Base-by-base conservation (phyloP, 1,140 invertebrate genomes). In the Megalonaias nervosa region DNA sequence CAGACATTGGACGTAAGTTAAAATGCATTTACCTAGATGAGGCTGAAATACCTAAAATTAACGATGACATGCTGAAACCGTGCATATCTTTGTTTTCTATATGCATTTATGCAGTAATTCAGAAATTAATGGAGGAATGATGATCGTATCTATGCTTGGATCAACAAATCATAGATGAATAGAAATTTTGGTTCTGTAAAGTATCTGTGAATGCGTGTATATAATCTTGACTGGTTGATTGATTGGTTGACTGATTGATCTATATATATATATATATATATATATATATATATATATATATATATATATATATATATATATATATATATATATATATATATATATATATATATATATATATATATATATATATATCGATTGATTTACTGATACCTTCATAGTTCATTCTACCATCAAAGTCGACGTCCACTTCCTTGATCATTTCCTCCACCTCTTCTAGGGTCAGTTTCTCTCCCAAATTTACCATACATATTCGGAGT, bases 381-480 rank as follows among this genome's bases (percentile, higher is more conserved):
- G 4, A 61, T 13, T 65, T 23, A 19, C 11, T n/a, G 31, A 80
- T 80, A 90, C 89, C 89, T 84, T 89, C 86, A 71, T 90, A 90
- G 72, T 90, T 88, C 74, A 90, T 86, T 68, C 87, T 85, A n/a
- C 88, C 89, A 86, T 98, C 96, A 1, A 95, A 95, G 88, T 98
- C 96, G 1, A 97, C 91, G 91, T 97, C 96, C 31, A 97, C 97
- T 90, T 98, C 96, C 83, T 94, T 94, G 83, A 98, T 97, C 96
- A 98, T 97, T 84, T 97, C 96, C 82, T 97, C 95, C 16, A 97
- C 95, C 89, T 98, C 97, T 82, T 96, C 94, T 81, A 97, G 95
- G 17, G 95, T 96, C 14, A 99, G 91, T 82, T 96, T 94, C 90
- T 99, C 97, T 0, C 97, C 97, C 21, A 98, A 92, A 90, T 97